Percentiles rank a stretch among this genome's conserved stretches.
Conservation (phyloP, 2,113 vertebrate species). For the Indri indri region DNA sequence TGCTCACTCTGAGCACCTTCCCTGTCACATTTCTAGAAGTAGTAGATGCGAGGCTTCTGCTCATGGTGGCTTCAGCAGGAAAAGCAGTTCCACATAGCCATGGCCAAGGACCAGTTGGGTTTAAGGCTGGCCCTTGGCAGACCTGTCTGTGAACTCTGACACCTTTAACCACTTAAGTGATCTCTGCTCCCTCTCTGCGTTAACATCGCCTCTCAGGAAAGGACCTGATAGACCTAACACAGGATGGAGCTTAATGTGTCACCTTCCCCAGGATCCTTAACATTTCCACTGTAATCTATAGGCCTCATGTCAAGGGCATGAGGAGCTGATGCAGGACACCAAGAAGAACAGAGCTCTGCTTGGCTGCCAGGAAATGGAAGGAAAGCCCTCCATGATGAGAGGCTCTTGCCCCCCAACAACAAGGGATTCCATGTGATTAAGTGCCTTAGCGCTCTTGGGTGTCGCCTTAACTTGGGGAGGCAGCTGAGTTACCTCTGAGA, state of each 20-base stretch:
- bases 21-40: neutral
- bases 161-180: neutral
- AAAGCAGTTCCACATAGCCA: neutral
- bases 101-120: neutral
- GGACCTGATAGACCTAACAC: neutral
- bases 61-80: neutral
- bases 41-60: neutral
- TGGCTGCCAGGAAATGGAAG: neutral
- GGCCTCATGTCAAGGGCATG: neutral
- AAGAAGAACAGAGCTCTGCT: neutral
- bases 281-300: neutral
- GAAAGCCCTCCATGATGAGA: neutral
- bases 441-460: neutral
- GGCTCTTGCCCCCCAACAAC: neutral
- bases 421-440: neutral
- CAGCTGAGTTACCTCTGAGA: neutral
- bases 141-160: neutral
- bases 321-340: neutral
- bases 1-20: neutral
- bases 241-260: neutral
- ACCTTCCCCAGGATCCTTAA: neutral
- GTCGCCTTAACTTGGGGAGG: neutral
- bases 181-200: neutral
- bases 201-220: neutral
- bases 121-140: neutral